Conservation (phyloP, 1,140 invertebrate species). For the Drosophila parabipectinata region DNA sequence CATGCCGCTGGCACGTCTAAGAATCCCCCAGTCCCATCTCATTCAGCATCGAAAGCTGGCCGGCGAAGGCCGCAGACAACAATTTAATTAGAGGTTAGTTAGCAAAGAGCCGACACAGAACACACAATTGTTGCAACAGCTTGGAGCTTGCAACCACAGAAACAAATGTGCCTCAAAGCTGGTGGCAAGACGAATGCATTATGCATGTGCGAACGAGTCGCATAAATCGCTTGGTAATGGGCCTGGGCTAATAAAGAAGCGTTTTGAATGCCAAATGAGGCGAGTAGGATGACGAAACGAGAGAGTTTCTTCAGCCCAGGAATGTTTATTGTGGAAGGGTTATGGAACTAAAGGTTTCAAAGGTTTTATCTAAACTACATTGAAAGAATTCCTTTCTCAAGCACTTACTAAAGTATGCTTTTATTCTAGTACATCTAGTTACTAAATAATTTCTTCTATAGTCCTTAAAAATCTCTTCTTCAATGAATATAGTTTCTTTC, state of each 20-base stretch:
- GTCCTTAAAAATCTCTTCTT: no score
- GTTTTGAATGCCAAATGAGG: slow-evolving; percentile 76
- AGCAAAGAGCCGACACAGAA: slow-evolving; percentile 20
- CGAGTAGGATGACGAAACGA: slow-evolving; percentile 42
- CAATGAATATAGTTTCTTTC: background rate
- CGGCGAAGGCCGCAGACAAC: slow-evolving; percentile 36
- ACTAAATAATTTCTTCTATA: no score
- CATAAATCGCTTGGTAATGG: slow-evolving; percentile 68
- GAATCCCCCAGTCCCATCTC: slow-evolving; percentile 8
- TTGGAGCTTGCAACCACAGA: slow-evolving; percentile 15
- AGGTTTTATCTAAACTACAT: no score
- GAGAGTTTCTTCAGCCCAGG: no score
- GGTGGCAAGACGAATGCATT: slow-evolving; percentile 49
- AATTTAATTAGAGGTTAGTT: slow-evolving; percentile 52
- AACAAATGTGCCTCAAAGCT: slow-evolving; percentile 20
- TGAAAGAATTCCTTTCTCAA: no score
- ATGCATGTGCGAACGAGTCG: slow-evolving; percentile 54
- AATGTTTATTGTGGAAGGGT: no score
- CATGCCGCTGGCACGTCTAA: slow-evolving; percentile 7
- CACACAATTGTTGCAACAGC: slow-evolving; percentile 21
- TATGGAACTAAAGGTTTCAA: no score
- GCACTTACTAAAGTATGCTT: no score
- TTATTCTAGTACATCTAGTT: no score
- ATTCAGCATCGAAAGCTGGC: slow-evolving; percentile 39
- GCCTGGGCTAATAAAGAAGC: slow-evolving; percentile 43